Evolutionary conservation across 2,113 vertebrate genomes (phyloP), one percentile per base, ranked within the genome.

Genomic region (Shinisaurus crocodilurus): DNA sequence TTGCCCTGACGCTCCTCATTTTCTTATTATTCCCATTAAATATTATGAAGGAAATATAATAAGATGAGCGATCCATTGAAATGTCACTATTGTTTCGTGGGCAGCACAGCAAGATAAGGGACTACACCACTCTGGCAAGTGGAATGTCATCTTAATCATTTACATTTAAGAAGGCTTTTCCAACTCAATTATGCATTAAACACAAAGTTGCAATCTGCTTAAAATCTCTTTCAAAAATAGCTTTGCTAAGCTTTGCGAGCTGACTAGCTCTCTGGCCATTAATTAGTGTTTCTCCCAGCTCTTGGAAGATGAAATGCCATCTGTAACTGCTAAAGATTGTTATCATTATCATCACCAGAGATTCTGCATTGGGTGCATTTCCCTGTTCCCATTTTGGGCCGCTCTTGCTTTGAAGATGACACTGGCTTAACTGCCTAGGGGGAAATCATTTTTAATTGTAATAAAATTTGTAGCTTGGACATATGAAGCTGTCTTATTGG

Each of bases 271-370:
- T 92, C 93, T 95, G 90, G 93, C 90, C 93, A 82, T 95, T 95
- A 95, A 95, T 96, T 94, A 94, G 92, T 90, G 92, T 92, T 95
- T 95, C 86, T 87, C 83, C 75, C 92, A 95, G 88, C 76, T 87
- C 86, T 96, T 81, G 92, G 92, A 95, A 96, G 94, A 95, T 92
- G 93, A 95, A 94, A 95, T 88, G 92, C 92, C 20, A 82, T 84
- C 40, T 50, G 0, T 65, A 93, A 94, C 87, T 93, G 94, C 95
- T 89, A 87, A 91, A 93, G 82, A 85, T 83, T 57, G 88, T 93
- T 93, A 90, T 76, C 90, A 48, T 87, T n/a, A 3, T 85, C 93
- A 89, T 85, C 75, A 60, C 65, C 25, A 37, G 50, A 74, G 50
- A 80, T 32, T 43, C 37, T 72, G 15, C 63, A 34, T 23, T 89